These are phyloP conservation scores for Pheosia gnoma DNA, from an alignment of 2,888 invertebrate genomes.

Conservation along the genomic window DNA sequence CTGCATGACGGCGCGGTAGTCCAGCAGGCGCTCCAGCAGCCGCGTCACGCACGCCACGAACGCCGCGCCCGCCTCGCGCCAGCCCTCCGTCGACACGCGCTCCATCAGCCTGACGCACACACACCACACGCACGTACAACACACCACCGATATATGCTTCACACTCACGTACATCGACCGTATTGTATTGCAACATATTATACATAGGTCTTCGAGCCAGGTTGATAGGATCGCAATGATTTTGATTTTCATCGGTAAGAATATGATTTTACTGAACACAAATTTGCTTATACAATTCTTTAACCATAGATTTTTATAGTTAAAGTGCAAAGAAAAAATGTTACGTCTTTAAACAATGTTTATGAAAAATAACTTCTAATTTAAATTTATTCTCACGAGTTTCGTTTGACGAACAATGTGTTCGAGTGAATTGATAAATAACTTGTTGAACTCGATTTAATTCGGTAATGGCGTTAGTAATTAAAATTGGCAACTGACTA, in stretches of 20 bases:
- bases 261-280: too few species aligned
- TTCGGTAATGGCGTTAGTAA: slow-evolving; percentile 6
- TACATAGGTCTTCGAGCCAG: too few species aligned
- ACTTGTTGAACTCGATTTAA: slow-evolving; percentile 27
- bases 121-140: neutral
- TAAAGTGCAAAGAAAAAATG: too few species aligned
- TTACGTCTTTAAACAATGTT: neutral
- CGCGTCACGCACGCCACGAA: slow-evolving; percentile 97
- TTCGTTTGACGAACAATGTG: slow-evolving; percentile 14
- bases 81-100: slow-evolving; percentile 92
- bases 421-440: slow-evolving; percentile 18
- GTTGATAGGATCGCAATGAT: too few species aligned
- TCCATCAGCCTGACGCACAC: slow-evolving; percentile 87
- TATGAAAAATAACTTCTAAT: neutral
- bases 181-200: too few species aligned
- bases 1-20: slow-evolving; percentile 97
- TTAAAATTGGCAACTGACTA: slow-evolving; percentile 2
- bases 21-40: slow-evolving; percentile 93
- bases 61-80: slow-evolving; percentile 96
- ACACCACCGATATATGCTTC: slow-evolving; percentile 6
- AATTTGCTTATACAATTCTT: too few species aligned
- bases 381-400: neutral
- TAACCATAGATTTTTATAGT: too few species aligned
- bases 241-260: too few species aligned
- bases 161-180: neutral